Base-by-base conservation (phyloP, 2,113 vertebrate species). In the Cygnus atratus region DNA sequence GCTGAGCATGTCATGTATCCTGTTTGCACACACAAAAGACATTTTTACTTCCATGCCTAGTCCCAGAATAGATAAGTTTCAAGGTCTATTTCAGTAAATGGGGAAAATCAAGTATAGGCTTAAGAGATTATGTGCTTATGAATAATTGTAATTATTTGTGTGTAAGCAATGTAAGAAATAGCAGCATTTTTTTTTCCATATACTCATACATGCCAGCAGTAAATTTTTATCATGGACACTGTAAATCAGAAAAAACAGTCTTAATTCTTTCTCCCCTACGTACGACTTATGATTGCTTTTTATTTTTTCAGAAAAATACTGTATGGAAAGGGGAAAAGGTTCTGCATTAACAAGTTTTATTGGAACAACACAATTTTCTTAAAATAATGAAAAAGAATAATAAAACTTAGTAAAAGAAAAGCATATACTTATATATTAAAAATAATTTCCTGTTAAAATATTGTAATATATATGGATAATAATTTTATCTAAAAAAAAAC, bases 401-500 rank as follows among this genome's bases (percentile, higher is more conserved):
- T 41, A 77, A 87, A 82, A 22, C 3, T 6, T 62, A 77, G 82
- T 67, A 93, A 93, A 97, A 94, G 41, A 91, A 71, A 84, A 89
- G 83, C 62, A 75, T 75, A 11, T 55, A 17, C 66, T 88, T 79
- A 35, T 28, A 59, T 79, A 70, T 79, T 87, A 91, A 83, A 91
- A 95, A 96, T 65, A 46, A 77, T 50, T 93, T 92, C 86, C 17
- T 81, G 72, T 96, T 61, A 91, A 96, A 94, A 85, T 81, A 54
- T 94, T 93, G 13, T 13, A 73, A 87, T 91, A 74, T 87, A 79
- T 85, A 50, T 95, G 80, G 95, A 93, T 92, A 88, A 85, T 73
- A 88, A 50, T 88, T 94, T 95, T 85, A 91, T 85, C 50, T 90
- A 50, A 52, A 91, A 96, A 90, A 93, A 93, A 88, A 13, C 2